A percentile compares a stretch with the other conserved stretches of the same genome.
Conservation (phyloP, 2,113 vertebrate genomes). For the Megaceryle maxima region DNA sequence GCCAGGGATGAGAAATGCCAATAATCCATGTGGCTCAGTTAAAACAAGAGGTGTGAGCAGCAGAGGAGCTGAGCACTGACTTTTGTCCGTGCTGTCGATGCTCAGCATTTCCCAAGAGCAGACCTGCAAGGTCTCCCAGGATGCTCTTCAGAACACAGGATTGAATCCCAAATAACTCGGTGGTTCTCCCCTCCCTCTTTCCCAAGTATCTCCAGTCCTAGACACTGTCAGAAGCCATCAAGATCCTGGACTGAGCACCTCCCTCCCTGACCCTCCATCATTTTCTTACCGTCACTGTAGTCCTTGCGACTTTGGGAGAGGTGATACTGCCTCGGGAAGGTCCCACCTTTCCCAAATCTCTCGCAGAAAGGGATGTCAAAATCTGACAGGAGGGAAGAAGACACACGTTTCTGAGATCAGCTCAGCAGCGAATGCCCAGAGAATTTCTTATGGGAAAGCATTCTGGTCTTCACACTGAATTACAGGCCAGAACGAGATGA, state of each 20-base stretch:
- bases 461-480: background rate
- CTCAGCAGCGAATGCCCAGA: background rate
- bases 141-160: background rate
- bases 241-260: background rate
- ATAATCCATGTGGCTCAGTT: background rate
- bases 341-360: conserved; percentile 88
- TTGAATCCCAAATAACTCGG: background rate
- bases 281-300: conserved; percentile 85
- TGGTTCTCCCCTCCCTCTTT: background rate
- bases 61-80: background rate
- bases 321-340: conserved; percentile 89
- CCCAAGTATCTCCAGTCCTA: background rate
- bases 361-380: conserved; percentile 67
- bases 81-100: background rate
- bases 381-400: conserved; percentile 47
- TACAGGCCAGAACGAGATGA: background rate
- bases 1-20: background rate
- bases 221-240: background rate
- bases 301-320: conserved; percentile 88
- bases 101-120: background rate
- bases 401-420: background rate
- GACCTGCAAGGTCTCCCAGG: background rate
- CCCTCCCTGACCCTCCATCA: accelerated
- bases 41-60: background rate
- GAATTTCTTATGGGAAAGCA: background rate